Base-by-base conservation (phyloP, 1,140 invertebrate species). In the Mercenaria mercenaria region DNA sequence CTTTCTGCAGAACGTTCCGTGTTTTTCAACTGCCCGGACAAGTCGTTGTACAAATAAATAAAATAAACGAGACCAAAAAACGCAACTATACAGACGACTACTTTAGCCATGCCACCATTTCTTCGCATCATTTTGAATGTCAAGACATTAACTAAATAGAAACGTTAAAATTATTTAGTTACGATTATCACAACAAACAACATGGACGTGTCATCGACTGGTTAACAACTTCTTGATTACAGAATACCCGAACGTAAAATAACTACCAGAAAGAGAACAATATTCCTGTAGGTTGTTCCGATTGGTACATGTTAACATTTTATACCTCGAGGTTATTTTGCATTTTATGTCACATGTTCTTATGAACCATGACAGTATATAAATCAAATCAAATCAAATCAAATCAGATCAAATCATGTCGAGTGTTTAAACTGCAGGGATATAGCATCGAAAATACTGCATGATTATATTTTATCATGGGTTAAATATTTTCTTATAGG, bases 11-110 rank as follows among this genome's bases (percentile, higher is more conserved):
- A 83, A n/a, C 67, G 79, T 61, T 89, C 88, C 11, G 88, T 89
- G 59, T 89, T 84, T 82, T 89, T 89, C 41, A 89, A 74, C 52
- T 84, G 88, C 6, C 88, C 88, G 0, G 88, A 83, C 10, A 84
- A 18, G 26, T 89, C 88, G 34, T 89, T 82, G 32, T 74, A 77
- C 15, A 76, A 61, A 34, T 89, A 89, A 61, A 84, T 72, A 29
- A 89, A 74, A 64, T 89, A 89, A 74, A 89, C 88, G 20, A 76
- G 34, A 11, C 32, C 64, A 61, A 89, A 83, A 74, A 89, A 84
- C n/a, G 52, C 79, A 39, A 89, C 34, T 2, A 84, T 69, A 43
- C 47, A 79, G 20, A 8, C 69, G 32, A 89, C 52, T 59, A 89
- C 72, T 64, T 84, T 89, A n/a, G 81, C 0, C 50, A 82, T 76